Conservation (phyloP, 2,113 vertebrate genomes). For the Halcyon malimbica region DNA sequence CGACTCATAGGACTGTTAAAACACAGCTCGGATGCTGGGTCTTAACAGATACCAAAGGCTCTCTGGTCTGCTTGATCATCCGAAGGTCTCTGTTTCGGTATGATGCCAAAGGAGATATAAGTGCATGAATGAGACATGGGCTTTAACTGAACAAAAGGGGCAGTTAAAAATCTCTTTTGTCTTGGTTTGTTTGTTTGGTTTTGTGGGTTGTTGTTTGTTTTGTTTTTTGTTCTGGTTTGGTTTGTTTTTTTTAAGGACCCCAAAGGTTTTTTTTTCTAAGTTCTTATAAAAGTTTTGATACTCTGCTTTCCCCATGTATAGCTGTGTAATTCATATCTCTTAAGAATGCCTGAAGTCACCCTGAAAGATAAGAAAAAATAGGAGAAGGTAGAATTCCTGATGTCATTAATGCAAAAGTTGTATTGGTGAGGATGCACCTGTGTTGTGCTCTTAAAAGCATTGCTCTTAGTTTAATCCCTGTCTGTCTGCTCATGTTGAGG, state of each 20-base stretch:
- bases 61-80: not conserved
- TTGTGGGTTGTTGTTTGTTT: not conserved
- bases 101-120: not conserved
- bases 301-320: not conserved
- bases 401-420: not conserved
- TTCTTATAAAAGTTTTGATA: not conserved
- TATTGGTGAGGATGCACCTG: not conserved
- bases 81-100: not conserved
- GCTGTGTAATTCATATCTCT: not conserved
- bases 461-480: not conserved
- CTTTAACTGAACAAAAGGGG: not conserved
- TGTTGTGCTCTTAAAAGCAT: not conserved
- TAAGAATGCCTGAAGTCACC: not conserved
- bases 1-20: not conserved
- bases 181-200: not conserved
- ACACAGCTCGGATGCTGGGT: fast-evolving
- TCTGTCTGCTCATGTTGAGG: not conserved
- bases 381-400: not conserved
- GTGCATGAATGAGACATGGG: not conserved
- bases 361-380: not conserved
- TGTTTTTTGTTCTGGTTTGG: too few species aligned
- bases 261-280: not conserved
- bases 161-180: not conserved
- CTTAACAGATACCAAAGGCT: not conserved
- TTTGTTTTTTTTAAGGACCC: not conserved